These are phyloP conservation scores for Alsophila aescularia DNA, from an alignment of 2,888 invertebrate species.

Conservation along the genomic window DNA sequence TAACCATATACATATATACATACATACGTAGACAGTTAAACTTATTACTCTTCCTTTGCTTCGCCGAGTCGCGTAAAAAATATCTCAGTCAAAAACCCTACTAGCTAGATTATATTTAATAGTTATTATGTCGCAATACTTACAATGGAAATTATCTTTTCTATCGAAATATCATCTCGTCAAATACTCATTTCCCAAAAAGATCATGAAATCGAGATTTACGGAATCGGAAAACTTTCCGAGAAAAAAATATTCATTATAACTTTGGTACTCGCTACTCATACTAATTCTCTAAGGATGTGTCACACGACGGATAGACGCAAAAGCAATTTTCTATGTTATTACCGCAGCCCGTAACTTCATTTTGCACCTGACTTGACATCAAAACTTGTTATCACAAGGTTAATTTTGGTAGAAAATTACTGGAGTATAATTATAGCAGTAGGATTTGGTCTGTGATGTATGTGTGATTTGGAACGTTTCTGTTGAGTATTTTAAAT, in stretches of 20 bases:
- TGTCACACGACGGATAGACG: conserved; percentile 33
- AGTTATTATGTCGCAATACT: no score
- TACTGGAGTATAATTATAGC: conserved; percentile 18
- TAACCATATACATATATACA: no score
- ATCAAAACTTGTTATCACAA: conserved; percentile 35
- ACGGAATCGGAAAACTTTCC: conserved; percentile 54
- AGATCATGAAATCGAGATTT: conserved; percentile 47
- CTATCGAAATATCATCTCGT: not conserved
- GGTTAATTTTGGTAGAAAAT: conserved; percentile 25
- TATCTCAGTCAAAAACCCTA: no score
- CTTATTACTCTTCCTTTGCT: no score
- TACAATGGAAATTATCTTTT: no score
- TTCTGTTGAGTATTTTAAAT: not conserved
- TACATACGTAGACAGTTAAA: no score
- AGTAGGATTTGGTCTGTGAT: not conserved
- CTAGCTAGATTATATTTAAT: no score
- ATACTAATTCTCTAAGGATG: conserved; percentile 40
- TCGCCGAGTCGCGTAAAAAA: no score
- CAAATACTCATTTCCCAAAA: conserved; percentile 12
- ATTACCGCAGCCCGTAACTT: conserved; percentile 36
- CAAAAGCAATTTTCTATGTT: conserved; percentile 43
- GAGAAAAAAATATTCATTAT: conserved; percentile 59
- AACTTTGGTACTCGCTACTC: conserved; percentile 44
- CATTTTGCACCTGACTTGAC: conserved; percentile 42
- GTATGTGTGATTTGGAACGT: not conserved